Evolutionary conservation across 2,888 invertebrate species (phyloP).

Genomic region (Caenorhabditis parvicauda): DNA sequence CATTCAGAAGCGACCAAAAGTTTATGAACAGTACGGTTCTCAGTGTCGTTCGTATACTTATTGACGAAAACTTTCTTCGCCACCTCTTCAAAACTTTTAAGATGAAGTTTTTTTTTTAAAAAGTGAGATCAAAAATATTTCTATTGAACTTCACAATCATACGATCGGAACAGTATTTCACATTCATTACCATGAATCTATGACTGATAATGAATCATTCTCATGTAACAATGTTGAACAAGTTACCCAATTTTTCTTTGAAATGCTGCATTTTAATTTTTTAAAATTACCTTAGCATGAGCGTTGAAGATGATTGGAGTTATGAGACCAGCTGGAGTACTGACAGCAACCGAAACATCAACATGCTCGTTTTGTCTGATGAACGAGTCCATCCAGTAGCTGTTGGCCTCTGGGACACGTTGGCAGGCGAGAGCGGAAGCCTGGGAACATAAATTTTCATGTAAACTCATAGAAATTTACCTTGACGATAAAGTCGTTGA

Average conservation of each 20-base stretch:
- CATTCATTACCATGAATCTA: too few species aligned
- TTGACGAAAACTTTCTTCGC: too few species aligned
- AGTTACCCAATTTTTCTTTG: background rate
- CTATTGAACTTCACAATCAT: too few species aligned
- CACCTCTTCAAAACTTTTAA: too few species aligned
- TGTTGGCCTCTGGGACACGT: constrained; percentile 75
- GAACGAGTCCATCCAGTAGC: constrained; percentile 87
- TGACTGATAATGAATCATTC: too few species aligned
- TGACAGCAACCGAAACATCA: constrained; percentile 94
- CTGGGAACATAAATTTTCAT: constrained; percentile 7
- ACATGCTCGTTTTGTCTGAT: constrained; percentile 69
- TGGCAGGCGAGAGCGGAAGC: constrained; percentile 70
- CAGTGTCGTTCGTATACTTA: too few species aligned
- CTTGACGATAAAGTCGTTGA: constrained; percentile 74
- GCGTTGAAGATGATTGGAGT: constrained; percentile 84
- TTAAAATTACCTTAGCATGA: constrained; percentile 59
- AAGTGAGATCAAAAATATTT: too few species aligned
- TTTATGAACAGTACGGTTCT: too few species aligned
- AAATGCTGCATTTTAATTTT: too few species aligned
- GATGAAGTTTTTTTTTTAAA: too few species aligned
- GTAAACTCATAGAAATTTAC: constrained; percentile 60
- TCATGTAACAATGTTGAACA: background rate
- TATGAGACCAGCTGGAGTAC: constrained; percentile 88
- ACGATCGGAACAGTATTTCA: too few species aligned
- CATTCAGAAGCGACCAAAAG: too few species aligned